A percentile compares a stretch with the other conserved stretches of the same genome.
phyloP scores from a whole-genome alignment of 1,140 invertebrate species.

The Akabosia matsudoensis region DNA sequence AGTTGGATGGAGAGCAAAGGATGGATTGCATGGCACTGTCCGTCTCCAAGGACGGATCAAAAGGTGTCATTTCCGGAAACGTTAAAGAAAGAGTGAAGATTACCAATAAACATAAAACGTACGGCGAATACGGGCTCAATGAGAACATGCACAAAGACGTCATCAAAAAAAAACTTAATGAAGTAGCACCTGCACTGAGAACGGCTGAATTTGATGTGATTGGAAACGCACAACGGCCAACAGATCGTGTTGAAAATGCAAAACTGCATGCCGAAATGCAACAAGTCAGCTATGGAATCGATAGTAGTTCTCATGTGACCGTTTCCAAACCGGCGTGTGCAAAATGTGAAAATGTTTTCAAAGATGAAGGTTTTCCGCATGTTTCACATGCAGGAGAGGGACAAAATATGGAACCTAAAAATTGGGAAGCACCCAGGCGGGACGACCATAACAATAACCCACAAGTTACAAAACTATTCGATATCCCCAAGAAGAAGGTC shows the following conservation, averaged over 20 bases:
- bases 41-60: not conserved
- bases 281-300: not conserved
- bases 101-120: not conserved
- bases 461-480: not conserved
- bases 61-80: not conserved
- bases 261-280: not conserved
- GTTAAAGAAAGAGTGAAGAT: not conserved
- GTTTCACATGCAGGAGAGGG: not conserved
- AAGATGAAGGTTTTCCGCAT: not conserved
- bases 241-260: not conserved
- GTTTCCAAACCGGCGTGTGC: not conserved
- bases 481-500: not conserved
- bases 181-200: not conserved
- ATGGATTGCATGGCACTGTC: slow-evolving; percentile 6
- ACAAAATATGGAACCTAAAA: not conserved
- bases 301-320: not conserved
- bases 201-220: not conserved
- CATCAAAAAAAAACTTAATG: not conserved
- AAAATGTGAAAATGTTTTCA: not conserved
- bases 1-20: not conserved
- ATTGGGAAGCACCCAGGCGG: not conserved
- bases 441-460: not conserved
- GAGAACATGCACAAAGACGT: not conserved
- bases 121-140: not conserved
- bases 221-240: not conserved